A percentile compares a stretch with the other conserved stretches of the same genome.
Evolutionary conservation across 1,140 invertebrate genomes (phyloP).

Genomic region (Drosophila carrolli): DNA sequence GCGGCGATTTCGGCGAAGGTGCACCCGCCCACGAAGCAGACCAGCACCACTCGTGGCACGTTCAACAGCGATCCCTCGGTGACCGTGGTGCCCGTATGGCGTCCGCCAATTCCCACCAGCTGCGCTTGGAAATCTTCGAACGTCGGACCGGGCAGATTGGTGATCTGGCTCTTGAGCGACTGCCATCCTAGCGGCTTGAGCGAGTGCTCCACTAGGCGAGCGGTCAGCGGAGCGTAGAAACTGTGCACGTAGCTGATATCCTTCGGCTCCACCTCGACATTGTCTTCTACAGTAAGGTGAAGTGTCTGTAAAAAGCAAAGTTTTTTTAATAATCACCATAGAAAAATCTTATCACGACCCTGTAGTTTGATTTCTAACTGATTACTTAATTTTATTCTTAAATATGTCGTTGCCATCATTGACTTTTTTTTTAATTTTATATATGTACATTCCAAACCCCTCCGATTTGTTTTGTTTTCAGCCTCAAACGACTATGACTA

Average conservation of each 20-base stretch:
- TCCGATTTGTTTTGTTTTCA: no score
- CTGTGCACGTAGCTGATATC: conserved; percentile 97
- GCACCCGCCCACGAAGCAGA: conserved; percentile 98
- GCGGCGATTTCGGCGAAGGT: conserved; percentile 98
- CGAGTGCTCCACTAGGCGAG: conserved; percentile 94
- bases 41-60: conserved; percentile 92
- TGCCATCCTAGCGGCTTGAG: conserved; percentile 89
- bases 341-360: no score
- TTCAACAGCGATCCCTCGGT: conserved; percentile 89
- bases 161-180: conserved; percentile 87
- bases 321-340: not conserved
- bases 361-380: not conserved
- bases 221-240: conserved; percentile 97
- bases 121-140: conserved; percentile 87
- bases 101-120: conserved; percentile 85
- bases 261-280: conserved; percentile 92
- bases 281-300: conserved; percentile 94
- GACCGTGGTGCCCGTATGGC: conserved; percentile 86
- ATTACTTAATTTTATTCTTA: no score
- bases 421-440: no score
- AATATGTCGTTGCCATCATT: no score
- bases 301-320: conserved; percentile 86
- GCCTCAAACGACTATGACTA: no score
- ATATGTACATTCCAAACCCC: no score
- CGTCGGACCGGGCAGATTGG: conserved; percentile 86